A percentile compares a stretch with the other conserved stretches of the same genome.
Evolutionary conservation across 2,888 invertebrate genomes (phyloP).

Genomic region (Dioctria rufipes): DNA sequence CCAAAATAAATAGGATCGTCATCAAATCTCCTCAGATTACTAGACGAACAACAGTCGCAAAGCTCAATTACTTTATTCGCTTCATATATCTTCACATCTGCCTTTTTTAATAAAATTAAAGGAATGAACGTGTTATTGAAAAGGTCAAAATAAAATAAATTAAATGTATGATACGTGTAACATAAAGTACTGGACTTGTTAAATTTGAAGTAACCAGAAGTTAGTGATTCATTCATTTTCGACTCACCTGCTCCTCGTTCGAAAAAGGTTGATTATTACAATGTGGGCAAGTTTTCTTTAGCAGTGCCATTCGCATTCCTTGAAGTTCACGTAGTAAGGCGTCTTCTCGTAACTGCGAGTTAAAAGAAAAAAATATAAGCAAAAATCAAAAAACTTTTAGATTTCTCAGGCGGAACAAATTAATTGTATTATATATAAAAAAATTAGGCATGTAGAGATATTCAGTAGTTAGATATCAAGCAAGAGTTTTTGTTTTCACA

Average conservation of each 20-base stretch:
- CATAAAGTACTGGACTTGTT: slow-evolving; percentile 25
- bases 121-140: slow-evolving; percentile 58
- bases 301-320: slow-evolving; percentile 82
- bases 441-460: no score
- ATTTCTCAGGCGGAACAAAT: no score
- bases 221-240: background rate
- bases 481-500: no score
- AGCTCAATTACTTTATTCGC: slow-evolving; percentile 62
- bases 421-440: no score
- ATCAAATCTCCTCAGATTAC: slow-evolving; percentile 60
- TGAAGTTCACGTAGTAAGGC: slow-evolving; percentile 84
- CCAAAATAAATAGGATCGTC: slow-evolving; percentile 62
- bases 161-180: slow-evolving; percentile 23
- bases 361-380: background rate
- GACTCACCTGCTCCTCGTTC: slow-evolving; percentile 71
- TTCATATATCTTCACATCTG: slow-evolving; percentile 63
- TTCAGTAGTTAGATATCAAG: no score
- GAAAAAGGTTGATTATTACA: slow-evolving; percentile 74
- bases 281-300: slow-evolving; percentile 75
- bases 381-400: no score
- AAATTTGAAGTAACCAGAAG: background rate
- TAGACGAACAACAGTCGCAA: slow-evolving; percentile 63
- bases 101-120: slow-evolving; percentile 62
- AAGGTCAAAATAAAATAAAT: slow-evolving; percentile 60
- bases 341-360: slow-evolving; percentile 81